Base-by-base conservation (phyloP, 2,113 vertebrate species). In the Uria lomvia region DNA sequence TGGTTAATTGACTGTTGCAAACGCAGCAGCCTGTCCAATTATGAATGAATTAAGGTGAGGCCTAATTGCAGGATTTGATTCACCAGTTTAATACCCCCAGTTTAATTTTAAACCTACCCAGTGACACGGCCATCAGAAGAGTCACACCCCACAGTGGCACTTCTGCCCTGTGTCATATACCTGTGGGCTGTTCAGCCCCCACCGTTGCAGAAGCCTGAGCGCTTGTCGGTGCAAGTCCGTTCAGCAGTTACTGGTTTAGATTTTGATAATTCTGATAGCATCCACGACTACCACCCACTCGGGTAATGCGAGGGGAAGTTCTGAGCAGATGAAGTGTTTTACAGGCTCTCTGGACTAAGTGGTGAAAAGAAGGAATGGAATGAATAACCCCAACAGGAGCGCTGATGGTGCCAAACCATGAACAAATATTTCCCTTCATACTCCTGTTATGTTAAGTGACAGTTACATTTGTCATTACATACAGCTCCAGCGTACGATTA, bases 341-440 rank as follows among this genome's bases (percentile, higher is more conserved):
- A 94, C 88, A 92, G 79, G 68, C 92, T 84, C 68, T 65, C 91
- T 81, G 91, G 58, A 77, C 43, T 50, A 59, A 94, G 88, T 68
- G 86, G 72, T 89, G 92, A 95, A 90, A 97, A 90, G 88, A 70
- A 92, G 76, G 94, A 94, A 96, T 77, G 82, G 86, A 96, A 83
- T 86, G 68, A 88, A 88, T 90, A 96, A 95, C 86, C 86, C 95
- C 68, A 92, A 93, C 59, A 95, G 60, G 65, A 91, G 65, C 9
- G 10, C 72, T 81, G 52, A 65, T 90, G 42, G 95, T 93, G 94
- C 94, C 96, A 95, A 96, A 91, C 63, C 88, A 93, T 94, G 92
- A 96, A 96, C 79, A 94, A 95, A 81, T 96, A 94, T 75, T 97
- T 97, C 88, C 92, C 73, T 92, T 78, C 24, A 87, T 49, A 29